Evolutionary conservation across 2,113 vertebrate species (phyloP).

Genomic region (Syngnathus typhle): DNA sequence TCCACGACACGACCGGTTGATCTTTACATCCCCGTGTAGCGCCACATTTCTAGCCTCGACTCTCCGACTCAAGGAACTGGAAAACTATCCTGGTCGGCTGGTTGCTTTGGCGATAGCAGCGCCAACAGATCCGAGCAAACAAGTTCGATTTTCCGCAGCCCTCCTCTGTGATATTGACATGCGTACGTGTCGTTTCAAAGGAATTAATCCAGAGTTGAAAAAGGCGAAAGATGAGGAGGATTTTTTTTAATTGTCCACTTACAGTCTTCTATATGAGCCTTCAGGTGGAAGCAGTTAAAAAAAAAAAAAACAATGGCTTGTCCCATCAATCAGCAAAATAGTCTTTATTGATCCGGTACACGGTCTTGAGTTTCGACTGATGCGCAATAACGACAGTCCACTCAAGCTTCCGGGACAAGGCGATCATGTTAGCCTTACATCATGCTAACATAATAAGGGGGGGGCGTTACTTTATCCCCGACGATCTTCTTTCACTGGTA

Average conservation of each 20-base stretch:
- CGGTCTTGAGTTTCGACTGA: slow-evolving; percentile 23
- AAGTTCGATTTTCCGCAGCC: slow-evolving; percentile 12
- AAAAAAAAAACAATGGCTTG: slow-evolving; percentile 57
- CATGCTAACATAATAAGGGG: slow-evolving; percentile 14
- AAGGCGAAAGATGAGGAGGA: background rate
- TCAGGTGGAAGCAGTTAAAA: slow-evolving; percentile 29
- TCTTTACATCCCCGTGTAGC: slow-evolving; percentile 31
- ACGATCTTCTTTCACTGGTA: slow-evolving; percentile 35
- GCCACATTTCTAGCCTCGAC: slow-evolving; percentile 19
- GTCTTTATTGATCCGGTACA: slow-evolving; percentile 40
- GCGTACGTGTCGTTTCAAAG: background rate
- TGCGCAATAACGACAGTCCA: background rate
- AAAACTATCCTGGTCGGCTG: slow-evolving; percentile 31
- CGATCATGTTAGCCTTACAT: slow-evolving; percentile 28
- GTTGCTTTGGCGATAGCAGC: slow-evolving; percentile 39
- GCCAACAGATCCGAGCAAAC: slow-evolving; percentile 54
- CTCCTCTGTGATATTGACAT: slow-evolving; percentile 9
- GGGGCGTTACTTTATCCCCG: slow-evolving; percentile 14
- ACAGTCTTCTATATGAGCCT: slow-evolving; percentile 63
- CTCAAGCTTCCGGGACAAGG: background rate
- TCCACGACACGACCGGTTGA: slow-evolving; percentile 41
- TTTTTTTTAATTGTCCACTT: slow-evolving; percentile 47
- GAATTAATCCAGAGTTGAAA: background rate
- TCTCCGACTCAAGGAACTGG: slow-evolving; percentile 28
- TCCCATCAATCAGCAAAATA: slow-evolving; percentile 46